Base-by-base conservation (phyloP, 2,113 vertebrate species). In the Oreochromis niloticus region DNA sequence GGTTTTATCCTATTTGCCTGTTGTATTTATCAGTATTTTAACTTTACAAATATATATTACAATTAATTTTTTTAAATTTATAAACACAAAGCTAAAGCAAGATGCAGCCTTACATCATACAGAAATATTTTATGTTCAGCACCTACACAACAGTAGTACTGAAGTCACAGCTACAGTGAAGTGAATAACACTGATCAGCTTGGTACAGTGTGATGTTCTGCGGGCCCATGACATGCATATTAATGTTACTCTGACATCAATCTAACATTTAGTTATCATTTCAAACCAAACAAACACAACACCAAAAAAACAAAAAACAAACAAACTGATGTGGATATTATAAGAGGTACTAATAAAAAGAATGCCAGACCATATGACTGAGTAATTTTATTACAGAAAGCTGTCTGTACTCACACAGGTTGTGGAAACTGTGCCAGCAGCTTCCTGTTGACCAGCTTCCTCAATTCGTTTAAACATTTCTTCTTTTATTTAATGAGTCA, bases 361-460 rank as follows among this genome's bases (percentile, higher is more conserved):
- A 73, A 43, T 43, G n/a, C 0, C 66, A 73, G 66, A 16, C 14
- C 13, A 43, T 0, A 2, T 41, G 36, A 71, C 11, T 34, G 32
- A 66, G 66, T 16, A 73, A 41, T 41, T 22, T 41, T 68, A 41
- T 68, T 68, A 41, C 63, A 66, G 61, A 39, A n/a, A 66, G 32
- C 32, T 14, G 63, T 41, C 39, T 71, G 39, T 6, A 43, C 8
- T 46, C 22, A 73, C 5, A 17, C 63, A 71, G 39, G 3, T 27
- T 46, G 39, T 24, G 41, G 8, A 73, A 73, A 73, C 11, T 43
- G 36, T 71, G 66, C 6, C 12, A 0, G 3, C 66, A 71, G 66
- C 39, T 43, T 24, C 66, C 68, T 46, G 22, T 46, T 73, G 39
- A 73, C 8, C 13, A 73, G 5, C 8, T 46, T 46, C 22, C 41